These are phyloP conservation scores for Diorhabda elongata DNA, from an alignment of 1,140 invertebrate species.

Conservation along the genomic window DNA sequence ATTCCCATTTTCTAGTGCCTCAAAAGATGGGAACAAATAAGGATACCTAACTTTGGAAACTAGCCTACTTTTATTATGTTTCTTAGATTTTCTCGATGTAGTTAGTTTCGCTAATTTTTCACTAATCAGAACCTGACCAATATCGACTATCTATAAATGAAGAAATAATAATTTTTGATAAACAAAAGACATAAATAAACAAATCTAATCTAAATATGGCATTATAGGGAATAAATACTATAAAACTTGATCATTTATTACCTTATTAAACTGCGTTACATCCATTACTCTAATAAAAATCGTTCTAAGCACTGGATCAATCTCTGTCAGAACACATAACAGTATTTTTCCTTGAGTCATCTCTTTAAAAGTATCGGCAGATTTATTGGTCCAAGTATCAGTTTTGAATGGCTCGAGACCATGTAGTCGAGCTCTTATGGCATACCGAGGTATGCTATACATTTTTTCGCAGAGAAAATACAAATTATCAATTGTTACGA, in stretches of 20 bases:
- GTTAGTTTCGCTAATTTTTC: conserved; percentile 9
- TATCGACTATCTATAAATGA: not conserved
- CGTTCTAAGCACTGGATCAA: conserved; percentile 2
- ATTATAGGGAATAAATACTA: too few relatives aligned
- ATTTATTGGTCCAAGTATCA: conserved; percentile 13
- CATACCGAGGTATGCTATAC: conserved; percentile 25
- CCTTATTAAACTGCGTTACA: not conserved
- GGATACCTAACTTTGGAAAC: conserved; percentile 9
- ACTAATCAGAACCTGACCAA: conserved; percentile 1
- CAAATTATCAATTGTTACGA: conserved; percentile 18
- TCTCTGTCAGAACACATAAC: conserved; percentile 2
- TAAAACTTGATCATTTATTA: not conserved
- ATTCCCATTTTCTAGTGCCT: conserved; percentile 8
- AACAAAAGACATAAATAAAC: too few relatives aligned
- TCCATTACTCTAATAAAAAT: conserved; percentile 6
- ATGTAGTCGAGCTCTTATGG: conserved; percentile 21
- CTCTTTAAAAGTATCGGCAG: conserved; percentile 14
- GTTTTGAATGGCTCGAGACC: conserved; percentile 20
- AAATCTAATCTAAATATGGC: too few relatives aligned
- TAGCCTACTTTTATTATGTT: conserved; percentile 4
- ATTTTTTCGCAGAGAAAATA: conserved; percentile 24
- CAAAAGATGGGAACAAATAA: conserved; percentile 13
- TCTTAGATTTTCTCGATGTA: not conserved
- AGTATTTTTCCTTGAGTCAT: conserved; percentile 14
- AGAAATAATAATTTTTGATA: not conserved